phyloP scores from a whole-genome alignment of 2,113 vertebrate species.

The Gnathonemus echidnorhynchus region DNA sequence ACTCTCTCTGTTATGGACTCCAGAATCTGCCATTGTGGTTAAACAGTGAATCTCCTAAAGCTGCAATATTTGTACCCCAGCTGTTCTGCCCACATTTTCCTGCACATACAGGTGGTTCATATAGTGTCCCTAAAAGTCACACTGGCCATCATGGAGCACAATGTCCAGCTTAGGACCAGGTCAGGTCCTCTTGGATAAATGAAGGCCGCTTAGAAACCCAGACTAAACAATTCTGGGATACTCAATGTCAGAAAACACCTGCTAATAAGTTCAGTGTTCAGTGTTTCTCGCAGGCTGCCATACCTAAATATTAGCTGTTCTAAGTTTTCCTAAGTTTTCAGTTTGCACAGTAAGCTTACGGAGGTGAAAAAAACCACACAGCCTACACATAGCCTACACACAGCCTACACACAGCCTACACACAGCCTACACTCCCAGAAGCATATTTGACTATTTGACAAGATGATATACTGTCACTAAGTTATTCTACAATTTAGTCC shows the following conservation, averaged over 20 bases:
- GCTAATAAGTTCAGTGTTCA: not conserved
- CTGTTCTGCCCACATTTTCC: not conserved
- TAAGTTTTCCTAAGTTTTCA: not conserved
- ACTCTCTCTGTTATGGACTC: not conserved
- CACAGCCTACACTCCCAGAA: not conserved
- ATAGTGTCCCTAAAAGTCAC: not conserved
- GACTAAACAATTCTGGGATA: not conserved
- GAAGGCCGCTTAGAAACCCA: not conserved
- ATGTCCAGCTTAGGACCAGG: not conserved
- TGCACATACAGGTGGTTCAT: not conserved
- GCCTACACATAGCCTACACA: too few relatives aligned
- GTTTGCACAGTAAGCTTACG: not conserved
- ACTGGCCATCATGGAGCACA: not conserved
- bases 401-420: too few relatives aligned
- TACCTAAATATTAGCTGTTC: not conserved
- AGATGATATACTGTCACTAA: not conserved
- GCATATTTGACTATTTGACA: not conserved
- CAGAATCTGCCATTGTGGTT: not conserved
- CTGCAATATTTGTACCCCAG: not conserved
- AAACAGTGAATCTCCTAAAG: not conserved
- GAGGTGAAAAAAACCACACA: not conserved
- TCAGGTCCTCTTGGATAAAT: not conserved
- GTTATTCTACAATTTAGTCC: not conserved
- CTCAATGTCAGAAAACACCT: not conserved
- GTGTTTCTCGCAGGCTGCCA: not conserved